Conservation (phyloP, 2,113 vertebrate genomes). For the Dicaeum eximium region DNA sequence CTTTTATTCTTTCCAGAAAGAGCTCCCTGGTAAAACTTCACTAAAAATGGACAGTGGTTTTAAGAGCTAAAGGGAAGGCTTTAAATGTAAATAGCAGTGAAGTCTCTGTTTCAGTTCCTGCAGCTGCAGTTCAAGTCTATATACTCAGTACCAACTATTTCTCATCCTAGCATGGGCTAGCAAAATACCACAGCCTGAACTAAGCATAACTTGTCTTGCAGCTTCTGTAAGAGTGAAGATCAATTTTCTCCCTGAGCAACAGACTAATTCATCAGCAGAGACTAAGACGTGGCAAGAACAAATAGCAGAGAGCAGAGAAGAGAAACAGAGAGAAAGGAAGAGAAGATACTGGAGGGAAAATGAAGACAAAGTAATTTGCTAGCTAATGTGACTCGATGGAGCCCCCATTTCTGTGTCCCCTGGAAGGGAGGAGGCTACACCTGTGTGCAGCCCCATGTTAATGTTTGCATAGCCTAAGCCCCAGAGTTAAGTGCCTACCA, state of each 20-base stretch:
- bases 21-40: neutral
- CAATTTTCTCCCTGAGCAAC: slow-evolving; percentile 48
- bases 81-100: neutral
- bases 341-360: slow-evolving; percentile 2
- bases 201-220: slow-evolving; percentile 17
- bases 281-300: slow-evolving; percentile 12
- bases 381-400: neutral
- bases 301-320: neutral
- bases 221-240: slow-evolving; percentile 21
- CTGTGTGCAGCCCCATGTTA: neutral
- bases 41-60: neutral
- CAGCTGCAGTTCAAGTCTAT: neutral
- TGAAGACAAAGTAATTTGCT: slow-evolving; percentile 24
- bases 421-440: neutral
- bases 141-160: neutral
- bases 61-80: neutral
- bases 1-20: neutral
- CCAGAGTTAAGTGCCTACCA: neutral
- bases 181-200: slow-evolving; percentile 15
- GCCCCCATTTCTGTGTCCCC: neutral
- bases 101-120: neutral
- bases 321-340: neutral
- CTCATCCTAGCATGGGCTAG: neutral
- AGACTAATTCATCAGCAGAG: slow-evolving; percentile 43
- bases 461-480: neutral